A percentile compares a stretch with the other conserved stretches of the same genome.
Evolutionary conservation across 1,140 invertebrate genomes (phyloP).

Genomic region (Aphelinus atriplicis): DNA sequence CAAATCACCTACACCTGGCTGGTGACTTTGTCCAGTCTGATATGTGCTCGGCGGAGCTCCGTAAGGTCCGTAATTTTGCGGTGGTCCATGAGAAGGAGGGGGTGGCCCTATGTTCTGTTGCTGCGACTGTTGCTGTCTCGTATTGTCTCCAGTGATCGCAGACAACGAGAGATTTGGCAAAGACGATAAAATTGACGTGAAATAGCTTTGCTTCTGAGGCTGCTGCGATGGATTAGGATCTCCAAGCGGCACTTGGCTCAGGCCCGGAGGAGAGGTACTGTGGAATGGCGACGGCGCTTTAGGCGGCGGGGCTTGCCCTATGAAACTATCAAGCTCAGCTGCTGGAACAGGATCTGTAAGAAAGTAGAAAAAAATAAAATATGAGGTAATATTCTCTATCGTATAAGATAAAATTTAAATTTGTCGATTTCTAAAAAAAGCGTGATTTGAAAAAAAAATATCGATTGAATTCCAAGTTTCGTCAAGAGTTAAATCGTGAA

Average conservation of each 20-base stretch:
- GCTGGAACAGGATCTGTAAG: slow-evolving; percentile 49
- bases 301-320: slow-evolving; percentile 45
- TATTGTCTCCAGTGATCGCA: slow-evolving; percentile 44
- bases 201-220: slow-evolving; percentile 52
- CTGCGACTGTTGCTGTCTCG: slow-evolving; percentile 25
- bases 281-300: background rate
- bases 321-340: slow-evolving; percentile 49
- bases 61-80: slow-evolving; percentile 6
- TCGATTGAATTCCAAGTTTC: background rate
- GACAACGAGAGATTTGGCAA: slow-evolving; percentile 58
- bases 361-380: background rate
- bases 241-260: too few species aligned
- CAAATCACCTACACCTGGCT: slow-evolving; percentile 1
- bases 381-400: background rate
- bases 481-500: background rate
- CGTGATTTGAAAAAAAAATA: background rate
- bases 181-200: slow-evolving; percentile 60
- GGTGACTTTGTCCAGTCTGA: slow-evolving; percentile 1
- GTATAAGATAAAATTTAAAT: background rate
- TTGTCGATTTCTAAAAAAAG: background rate
- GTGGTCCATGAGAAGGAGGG: background rate
- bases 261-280: slow-evolving; percentile 9
- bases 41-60: slow-evolving; percentile 19
- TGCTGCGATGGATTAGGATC: background rate
- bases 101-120: background rate